Evolutionary conservation across 2,113 vertebrate species (phyloP).

Genomic region (Tragelaphus buxtoni): DNA sequence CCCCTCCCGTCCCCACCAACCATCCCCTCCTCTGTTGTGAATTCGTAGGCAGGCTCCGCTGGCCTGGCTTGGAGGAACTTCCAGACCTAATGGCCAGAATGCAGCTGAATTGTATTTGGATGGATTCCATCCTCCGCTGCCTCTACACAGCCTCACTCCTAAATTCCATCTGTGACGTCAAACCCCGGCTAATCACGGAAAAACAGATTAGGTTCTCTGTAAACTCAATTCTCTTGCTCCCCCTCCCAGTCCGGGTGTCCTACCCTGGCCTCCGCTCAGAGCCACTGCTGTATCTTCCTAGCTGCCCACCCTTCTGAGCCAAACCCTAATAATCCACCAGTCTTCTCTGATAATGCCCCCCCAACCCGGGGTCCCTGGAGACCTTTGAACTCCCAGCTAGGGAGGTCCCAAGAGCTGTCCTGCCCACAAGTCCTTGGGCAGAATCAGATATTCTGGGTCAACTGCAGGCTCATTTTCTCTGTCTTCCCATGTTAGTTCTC

Average conservation of each 20-base stretch:
- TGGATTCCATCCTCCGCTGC: slow-evolving; percentile 54
- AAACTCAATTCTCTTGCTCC: slow-evolving; percentile 26
- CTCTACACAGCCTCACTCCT: slow-evolving; percentile 68
- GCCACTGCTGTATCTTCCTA: neutral
- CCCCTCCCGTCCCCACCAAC: neutral
- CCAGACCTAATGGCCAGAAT: slow-evolving; percentile 71
- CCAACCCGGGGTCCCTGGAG: neutral
- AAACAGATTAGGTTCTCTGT: slow-evolving; percentile 70
- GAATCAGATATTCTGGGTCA: neutral
- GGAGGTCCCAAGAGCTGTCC: neutral
- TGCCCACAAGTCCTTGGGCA: neutral
- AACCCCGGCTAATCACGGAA: slow-evolving; percentile 74
- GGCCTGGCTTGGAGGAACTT: slow-evolving; percentile 44
- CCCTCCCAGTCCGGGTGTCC: neutral
- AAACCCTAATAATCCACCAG: neutral
- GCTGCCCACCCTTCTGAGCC: neutral
- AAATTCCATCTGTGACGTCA: slow-evolving; percentile 77
- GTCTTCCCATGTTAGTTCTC: neutral
- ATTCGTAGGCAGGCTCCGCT: slow-evolving; percentile 34
- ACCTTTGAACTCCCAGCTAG: neutral
- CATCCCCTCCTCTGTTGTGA: neutral
- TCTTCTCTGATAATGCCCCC: neutral
- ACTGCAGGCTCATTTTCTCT: neutral
- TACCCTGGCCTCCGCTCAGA: neutral
- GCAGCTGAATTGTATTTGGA: slow-evolving; percentile 61